Percentiles rank a stretch among this genome's conserved stretches.
phyloP scores from a whole-genome alignment of 2,888 invertebrate genomes.

The Philonicus albiceps region DNA sequence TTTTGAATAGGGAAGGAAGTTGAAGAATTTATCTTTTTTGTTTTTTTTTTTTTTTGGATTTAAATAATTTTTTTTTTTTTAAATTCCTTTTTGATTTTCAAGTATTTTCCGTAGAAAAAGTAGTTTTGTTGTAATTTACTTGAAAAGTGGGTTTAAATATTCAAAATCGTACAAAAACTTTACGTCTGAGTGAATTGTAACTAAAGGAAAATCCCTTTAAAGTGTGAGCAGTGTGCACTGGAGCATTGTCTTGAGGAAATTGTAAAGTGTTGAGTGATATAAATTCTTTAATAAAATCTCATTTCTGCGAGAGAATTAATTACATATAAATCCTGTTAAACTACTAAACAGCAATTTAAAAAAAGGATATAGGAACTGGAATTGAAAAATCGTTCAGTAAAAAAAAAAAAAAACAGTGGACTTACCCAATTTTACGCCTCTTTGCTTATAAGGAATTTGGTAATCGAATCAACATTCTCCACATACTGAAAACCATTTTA shows the following conservation, averaged over 20 bases:
- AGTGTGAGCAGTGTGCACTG: background rate
- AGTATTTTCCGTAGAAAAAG: background rate
- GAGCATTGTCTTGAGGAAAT: background rate
- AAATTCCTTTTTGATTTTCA: background rate
- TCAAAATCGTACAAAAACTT: background rate
- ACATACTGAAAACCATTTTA: conserved; percentile 26
- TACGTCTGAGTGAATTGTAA: background rate
- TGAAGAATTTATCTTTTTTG: background rate
- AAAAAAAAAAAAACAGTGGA: background rate
- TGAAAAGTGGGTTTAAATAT: background rate
- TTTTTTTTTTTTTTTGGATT: conserved; percentile 34
- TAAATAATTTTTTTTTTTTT: conserved; percentile 39
- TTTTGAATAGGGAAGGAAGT: background rate
- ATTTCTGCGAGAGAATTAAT: background rate
- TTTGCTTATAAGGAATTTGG: conserved; percentile 62
- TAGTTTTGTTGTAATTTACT: background rate
- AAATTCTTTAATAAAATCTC: background rate
- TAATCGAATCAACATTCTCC: conserved; percentile 56
- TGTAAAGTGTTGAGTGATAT: conserved; percentile 5
- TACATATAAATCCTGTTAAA: background rate
- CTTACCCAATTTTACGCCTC: background rate
- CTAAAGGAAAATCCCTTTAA: background rate
- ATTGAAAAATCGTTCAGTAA: background rate
- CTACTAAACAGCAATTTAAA: background rate
- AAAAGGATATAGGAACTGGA: background rate